These are phyloP conservation scores for Nematopogon swammerdamellus DNA, from an alignment of 2,888 invertebrate species.

Conservation along the genomic window DNA sequence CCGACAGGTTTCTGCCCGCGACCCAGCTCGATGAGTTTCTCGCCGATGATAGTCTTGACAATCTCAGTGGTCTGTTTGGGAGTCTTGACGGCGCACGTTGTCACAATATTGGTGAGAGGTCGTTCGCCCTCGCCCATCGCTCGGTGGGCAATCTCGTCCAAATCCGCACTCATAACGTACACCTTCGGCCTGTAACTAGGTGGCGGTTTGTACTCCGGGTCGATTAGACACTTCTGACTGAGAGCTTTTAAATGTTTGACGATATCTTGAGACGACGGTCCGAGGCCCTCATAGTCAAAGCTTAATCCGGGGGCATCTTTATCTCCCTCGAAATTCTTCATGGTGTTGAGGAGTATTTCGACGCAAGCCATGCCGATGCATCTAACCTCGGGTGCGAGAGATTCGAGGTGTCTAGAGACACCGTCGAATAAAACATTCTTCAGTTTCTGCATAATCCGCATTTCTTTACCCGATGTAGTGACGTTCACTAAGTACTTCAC, in stretches of 20 bases:
- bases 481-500: slow-evolving; percentile 43
- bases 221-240: slow-evolving; percentile 31
- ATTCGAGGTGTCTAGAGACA: slow-evolving; percentile 67
- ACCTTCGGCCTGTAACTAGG: slow-evolving; percentile 18
- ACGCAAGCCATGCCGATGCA: slow-evolving; percentile 72
- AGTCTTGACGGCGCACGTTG: slow-evolving; percentile 35
- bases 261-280: slow-evolving; percentile 39
- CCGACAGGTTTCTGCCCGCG: slow-evolving; percentile 17
- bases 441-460: slow-evolving; percentile 30
- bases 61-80: slow-evolving; percentile 36
- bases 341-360: slow-evolving; percentile 59
- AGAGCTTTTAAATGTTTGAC: slow-evolving; percentile 42
- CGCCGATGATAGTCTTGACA: slow-evolving; percentile 40
- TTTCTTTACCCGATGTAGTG: slow-evolving; percentile 21
- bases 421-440: slow-evolving; percentile 60
- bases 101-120: slow-evolving; percentile 26
- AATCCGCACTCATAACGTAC: slow-evolving; percentile 21
- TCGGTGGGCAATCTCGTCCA: slow-evolving; percentile 29
- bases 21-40: slow-evolving; percentile 32
- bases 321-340: slow-evolving; percentile 26
- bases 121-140: slow-evolving; percentile 21
- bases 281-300: slow-evolving; percentile 64
- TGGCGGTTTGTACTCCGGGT: slow-evolving; percentile 21
- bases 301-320: slow-evolving; percentile 51
- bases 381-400: slow-evolving; percentile 56